Evolutionary conservation across 2,888 invertebrate genomes (phyloP).

Genomic region (Spodoptera exigua): DNA sequence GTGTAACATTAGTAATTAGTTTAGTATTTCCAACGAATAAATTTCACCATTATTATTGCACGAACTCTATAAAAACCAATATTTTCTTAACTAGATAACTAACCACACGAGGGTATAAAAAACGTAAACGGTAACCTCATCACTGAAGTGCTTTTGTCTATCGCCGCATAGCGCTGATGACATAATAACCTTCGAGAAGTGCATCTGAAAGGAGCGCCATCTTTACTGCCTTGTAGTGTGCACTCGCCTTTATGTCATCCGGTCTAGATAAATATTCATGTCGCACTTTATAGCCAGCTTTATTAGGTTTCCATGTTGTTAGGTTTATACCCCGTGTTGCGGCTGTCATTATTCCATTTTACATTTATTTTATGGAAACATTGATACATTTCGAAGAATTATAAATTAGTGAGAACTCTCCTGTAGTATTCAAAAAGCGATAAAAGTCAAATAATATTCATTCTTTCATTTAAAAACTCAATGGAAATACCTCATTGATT

Average conservation of each 20-base stretch:
- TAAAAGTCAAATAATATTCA: no score
- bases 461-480: no score
- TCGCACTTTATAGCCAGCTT: slow-evolving; percentile 31
- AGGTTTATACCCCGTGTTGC: slow-evolving; percentile 9
- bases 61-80: no score
- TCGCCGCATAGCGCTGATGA: slow-evolving; percentile 18
- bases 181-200: slow-evolving; percentile 16
- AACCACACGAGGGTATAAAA: slow-evolving; percentile 2
- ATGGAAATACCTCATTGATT: slow-evolving; percentile 1
- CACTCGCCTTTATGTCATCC: slow-evolving; percentile 25
- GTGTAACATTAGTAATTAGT: no score
- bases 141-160: background rate
- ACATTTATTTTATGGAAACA: slow-evolving; percentile 5
- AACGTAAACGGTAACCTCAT: background rate
- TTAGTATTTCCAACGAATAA: no score
- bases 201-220: slow-evolving; percentile 23
- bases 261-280: slow-evolving; percentile 49
- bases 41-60: no score
- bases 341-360: slow-evolving; percentile 8
- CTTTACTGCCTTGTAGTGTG: slow-evolving; percentile 27
- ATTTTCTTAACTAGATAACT: no score
- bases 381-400: background rate
- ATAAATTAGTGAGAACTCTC: no score
- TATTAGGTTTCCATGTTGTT: slow-evolving; percentile 41
- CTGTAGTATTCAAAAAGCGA: no score